A percentile compares a stretch with the other conserved stretches of the same genome.
Conservation (phyloP, 2,888 invertebrate species). For the Quadroppia sp. region DNA sequence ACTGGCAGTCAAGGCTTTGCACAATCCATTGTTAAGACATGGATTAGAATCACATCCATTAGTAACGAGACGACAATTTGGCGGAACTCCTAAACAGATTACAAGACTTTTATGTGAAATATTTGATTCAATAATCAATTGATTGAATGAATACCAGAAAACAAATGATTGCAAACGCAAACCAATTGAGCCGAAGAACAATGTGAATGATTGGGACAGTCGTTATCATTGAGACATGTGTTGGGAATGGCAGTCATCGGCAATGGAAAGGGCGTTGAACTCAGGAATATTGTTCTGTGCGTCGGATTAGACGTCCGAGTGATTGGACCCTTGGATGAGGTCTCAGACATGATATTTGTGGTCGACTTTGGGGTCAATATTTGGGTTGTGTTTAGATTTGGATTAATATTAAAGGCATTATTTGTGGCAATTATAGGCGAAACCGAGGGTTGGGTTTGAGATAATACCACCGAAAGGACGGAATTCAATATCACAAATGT, state of each 20-base stretch:
- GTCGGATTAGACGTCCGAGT: background rate
- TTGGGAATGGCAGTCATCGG: background rate
- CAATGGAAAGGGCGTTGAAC: background rate
- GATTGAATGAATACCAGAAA: constrained; percentile 1
- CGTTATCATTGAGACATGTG: background rate
- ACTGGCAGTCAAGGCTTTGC: constrained; percentile 64
- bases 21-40: constrained; percentile 58
- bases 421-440: background rate
- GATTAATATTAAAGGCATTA: background rate
- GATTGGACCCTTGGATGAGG: background rate
- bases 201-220: background rate
- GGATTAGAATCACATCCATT: constrained; percentile 61
- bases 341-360: background rate
- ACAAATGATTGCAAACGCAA: constrained; percentile 6
- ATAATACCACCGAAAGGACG: background rate
- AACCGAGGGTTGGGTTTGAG: background rate
- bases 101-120: background rate
- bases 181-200: background rate
- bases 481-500: background rate
- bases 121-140: background rate
- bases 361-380: background rate
- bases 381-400: background rate
- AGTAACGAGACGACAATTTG: constrained; percentile 10
- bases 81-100: constrained; percentile 7
- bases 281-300: background rate